Conservation (phyloP, 2,113 vertebrate genomes). For the Lanius collurio region DNA sequence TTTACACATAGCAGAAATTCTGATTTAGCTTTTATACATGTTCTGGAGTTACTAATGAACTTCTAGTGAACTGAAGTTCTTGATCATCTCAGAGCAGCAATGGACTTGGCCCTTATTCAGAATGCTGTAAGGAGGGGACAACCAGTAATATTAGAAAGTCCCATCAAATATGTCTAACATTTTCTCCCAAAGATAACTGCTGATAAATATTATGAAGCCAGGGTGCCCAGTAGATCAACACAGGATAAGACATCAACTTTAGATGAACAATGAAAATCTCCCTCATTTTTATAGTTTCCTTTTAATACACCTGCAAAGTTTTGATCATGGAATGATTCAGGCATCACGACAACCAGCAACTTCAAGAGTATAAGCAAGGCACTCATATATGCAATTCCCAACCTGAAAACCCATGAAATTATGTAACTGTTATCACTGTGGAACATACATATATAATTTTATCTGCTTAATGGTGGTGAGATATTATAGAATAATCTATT, state of each 20-base stretch:
- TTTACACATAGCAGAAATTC: background rate
- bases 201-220: background rate
- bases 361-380: background rate
- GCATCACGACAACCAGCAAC: background rate
- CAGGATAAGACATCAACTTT: background rate
- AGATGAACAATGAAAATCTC: background rate
- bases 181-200: background rate
- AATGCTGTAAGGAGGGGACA: background rate
- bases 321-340: background rate
- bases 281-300: background rate
- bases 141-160: background rate
- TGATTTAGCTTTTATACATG: background rate
- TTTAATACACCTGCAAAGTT: background rate
- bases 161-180: background rate
- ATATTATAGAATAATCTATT: conserved; percentile 13
- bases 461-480: background rate
- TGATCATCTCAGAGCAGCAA: background rate
- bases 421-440: background rate
- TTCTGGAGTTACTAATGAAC: background rate
- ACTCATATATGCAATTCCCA: background rate
- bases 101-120: background rate
- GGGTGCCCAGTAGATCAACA: background rate
- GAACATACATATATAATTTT: background rate
- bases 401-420: background rate
- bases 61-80: background rate